Evolutionary conservation across 2,888 invertebrate genomes (phyloP), one percentile per base, ranked within the genome.

Genomic region (Drosophila aldrichi): DNA sequence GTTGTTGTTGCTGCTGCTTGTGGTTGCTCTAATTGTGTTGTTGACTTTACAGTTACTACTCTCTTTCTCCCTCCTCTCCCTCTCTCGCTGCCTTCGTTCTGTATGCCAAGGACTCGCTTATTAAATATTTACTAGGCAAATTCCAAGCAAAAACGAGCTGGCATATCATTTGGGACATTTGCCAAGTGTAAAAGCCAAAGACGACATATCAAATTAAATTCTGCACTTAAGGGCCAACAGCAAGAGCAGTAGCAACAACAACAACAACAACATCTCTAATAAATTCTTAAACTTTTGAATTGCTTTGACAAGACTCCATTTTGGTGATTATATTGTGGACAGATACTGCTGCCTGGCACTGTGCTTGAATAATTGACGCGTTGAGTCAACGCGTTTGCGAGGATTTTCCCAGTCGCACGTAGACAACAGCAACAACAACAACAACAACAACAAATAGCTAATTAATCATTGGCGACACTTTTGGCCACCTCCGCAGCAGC

Each of bases 51-150:
- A 57, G 20, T 22, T 29, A 34, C 34, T 14, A 36, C 5, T 18
- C 10, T 25, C 32, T 36, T 29, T 60, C 10, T 22, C 18, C 16
- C 49, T 14, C 14, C 36, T 12, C 14, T 12, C 38, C 12, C 9
- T 32, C 12, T n/a, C 40, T 44, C 36, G 29, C 43, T 25, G 10
- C 14, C 44, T 55, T 22, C 48, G 10, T 22, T 54, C 36, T 64
- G 32, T 73, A 60, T 74, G 65, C 74, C 87, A 87, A 81, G 89
- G 81, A 79, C 81, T 81, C 57, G 67, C 63, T 76, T 72, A 76
- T 88, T 70, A 83, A 89, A 89, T 87, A 89, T 84, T 87, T 79
- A 84, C 68, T 62, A 64, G 55, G 70, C 74, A 74, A 70, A 74
- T 68, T 62, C 60, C 51, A 70, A 76, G 83, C 74, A 75, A 82